Base-by-base conservation (phyloP, 2,888 invertebrate genomes). In the Nasonia oneida region DNA sequence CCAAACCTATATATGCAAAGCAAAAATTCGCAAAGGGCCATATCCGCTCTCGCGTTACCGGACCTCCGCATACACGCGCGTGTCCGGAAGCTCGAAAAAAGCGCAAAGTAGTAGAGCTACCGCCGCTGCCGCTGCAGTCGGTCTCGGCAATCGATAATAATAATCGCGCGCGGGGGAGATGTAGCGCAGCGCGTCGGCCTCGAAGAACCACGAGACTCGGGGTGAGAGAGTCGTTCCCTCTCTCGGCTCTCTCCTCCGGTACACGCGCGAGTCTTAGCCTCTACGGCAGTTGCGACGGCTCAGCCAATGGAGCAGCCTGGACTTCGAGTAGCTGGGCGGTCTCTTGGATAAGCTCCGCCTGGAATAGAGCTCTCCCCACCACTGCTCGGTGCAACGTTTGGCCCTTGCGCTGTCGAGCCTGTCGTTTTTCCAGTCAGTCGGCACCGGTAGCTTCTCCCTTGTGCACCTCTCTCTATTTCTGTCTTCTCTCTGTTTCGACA, bases 61-160 rank as follows among this genome's bases (percentile, higher is more conserved):
- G 53, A 53, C 18, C 53, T 18, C 57, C 6, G 18, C 5, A 6
- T 18, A 15, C 15, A 53, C 6, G 1, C 57, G n/a, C 57, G n/a
- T 57, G n/a, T 57, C 57, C 57, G 57, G 57, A 57, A 57, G n/a
- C 8, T 61, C 10, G 23, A n/a, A n/a, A 61, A 61, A 23, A 61
- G n/a, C 57, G 23, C n/a, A 42, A 6, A 61, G 57, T n/a, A 37
- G 37, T 5, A 37, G 37, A 37, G 37, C 37, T 37, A 5, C 29
- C 29, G 29, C 29, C 5, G 4, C 37, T 5, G 18, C n/a, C 5
- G 57, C 23, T 61, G 57, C 57, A 61, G 57, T 61, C 23, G 57
- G n/a, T 61, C 57, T n/a, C 87, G 87, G 89, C 89, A 91, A 91
- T 91, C 90, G 89, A 90, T 90, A 91, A 91, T 89, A 90, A 90